Evolutionary conservation across 2,113 vertebrate species (phyloP).

Genomic region (Mola mola): DNA sequence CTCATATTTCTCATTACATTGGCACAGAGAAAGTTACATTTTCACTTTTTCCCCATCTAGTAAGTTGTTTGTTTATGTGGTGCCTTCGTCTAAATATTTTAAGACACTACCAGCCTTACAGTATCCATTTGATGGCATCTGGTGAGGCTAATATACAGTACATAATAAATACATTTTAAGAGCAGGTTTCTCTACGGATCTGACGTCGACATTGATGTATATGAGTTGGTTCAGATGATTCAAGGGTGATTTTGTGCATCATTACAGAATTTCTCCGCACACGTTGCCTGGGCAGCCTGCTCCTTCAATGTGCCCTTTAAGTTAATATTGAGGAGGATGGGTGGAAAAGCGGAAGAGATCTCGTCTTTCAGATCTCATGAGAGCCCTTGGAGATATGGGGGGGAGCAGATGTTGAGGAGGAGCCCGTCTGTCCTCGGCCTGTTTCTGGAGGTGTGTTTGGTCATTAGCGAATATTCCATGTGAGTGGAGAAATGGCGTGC

Average conservation of each 20-base stretch:
- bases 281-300: conserved; percentile 60
- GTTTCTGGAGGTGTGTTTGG: conserved; percentile 62
- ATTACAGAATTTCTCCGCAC: conserved; percentile 38
- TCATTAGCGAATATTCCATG: conserved; percentile 62
- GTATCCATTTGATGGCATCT: conserved; percentile 11
- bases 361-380: conserved; percentile 40
- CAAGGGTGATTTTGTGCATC: conserved; percentile 32
- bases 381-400: conserved; percentile 22
- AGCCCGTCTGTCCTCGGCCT: conserved; percentile 46
- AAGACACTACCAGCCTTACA: background rate
- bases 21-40: background rate
- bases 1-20: background rate
- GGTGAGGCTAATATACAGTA: background rate
- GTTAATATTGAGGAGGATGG: conserved; percentile 47
- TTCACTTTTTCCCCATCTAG: no score
- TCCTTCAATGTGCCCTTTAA: conserved; percentile 41
- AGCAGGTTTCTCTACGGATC: no score
- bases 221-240: no score
- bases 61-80: no score
- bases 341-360: conserved; percentile 38
- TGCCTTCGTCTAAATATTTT: background rate
- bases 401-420: conserved; percentile 62
- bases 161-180: background rate
- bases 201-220: no score
- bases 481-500: conserved; percentile 29